These are phyloP conservation scores for Chaetodon auriga DNA, from an alignment of 2,113 vertebrate species.

Conservation along the genomic window DNA sequence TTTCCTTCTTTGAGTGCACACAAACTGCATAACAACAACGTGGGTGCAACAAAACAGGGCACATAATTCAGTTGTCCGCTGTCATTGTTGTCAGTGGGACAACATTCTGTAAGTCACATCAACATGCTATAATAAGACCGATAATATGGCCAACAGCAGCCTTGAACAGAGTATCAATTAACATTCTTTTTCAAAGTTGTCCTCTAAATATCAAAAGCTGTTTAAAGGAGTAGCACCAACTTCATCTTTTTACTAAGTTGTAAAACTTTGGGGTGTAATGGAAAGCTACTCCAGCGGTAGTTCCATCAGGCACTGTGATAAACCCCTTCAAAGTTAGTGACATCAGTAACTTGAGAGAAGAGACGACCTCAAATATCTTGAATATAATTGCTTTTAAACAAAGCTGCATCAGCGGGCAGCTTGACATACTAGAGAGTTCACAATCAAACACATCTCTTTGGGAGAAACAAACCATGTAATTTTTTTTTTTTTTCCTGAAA, in stretches of 20 bases:
- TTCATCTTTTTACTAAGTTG: slow-evolving; percentile 35
- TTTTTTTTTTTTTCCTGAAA: not conserved
- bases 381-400: slow-evolving; percentile 36
- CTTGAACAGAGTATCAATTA: slow-evolving; percentile 33
- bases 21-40: slow-evolving; percentile 50
- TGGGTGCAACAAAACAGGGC: slow-evolving; percentile 22
- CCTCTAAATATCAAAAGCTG: slow-evolving; percentile 50
- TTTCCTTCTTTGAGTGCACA: slow-evolving; percentile 58
- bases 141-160: slow-evolving; percentile 26
- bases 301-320: slow-evolving; percentile 78
- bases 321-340: slow-evolving; percentile 41
- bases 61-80: slow-evolving; percentile 27
- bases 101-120: slow-evolving; percentile 20
- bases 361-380: slow-evolving; percentile 30
- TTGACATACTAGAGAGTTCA: slow-evolving; percentile 34
- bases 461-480: slow-evolving; percentile 16
- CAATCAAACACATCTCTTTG: slow-evolving; percentile 52
- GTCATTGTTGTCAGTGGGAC: slow-evolving; percentile 23
- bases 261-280: slow-evolving; percentile 56
- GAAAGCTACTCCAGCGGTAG: slow-evolving; percentile 51
- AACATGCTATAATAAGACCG: slow-evolving; percentile 53
- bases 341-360: slow-evolving; percentile 65
- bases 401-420: slow-evolving; percentile 35
- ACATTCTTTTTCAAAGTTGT: slow-evolving; percentile 40
- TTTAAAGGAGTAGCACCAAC: slow-evolving; percentile 77